Conservation (phyloP, 2,888 invertebrate species). For the Dolomedes plantarius region DNA sequence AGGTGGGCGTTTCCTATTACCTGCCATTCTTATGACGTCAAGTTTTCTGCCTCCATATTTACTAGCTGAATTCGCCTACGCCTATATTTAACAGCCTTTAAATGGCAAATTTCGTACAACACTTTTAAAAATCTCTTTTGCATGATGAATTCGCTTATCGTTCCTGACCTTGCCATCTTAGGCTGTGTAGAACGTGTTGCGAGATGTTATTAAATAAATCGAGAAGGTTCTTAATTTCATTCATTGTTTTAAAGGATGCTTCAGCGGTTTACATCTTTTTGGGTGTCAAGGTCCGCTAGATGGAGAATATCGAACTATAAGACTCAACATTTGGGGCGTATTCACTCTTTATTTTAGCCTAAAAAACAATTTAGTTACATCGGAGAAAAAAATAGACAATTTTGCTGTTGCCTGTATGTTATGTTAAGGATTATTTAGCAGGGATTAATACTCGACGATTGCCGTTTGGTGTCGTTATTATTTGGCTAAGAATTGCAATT, state of each 20-base stretch:
- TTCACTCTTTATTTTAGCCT: too few species aligned
- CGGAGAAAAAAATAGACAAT: too few species aligned
- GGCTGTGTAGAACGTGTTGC: background rate
- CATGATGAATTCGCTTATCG: background rate
- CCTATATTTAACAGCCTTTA: background rate
- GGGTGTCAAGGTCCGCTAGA: too few species aligned
- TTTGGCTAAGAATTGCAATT: too few species aligned
- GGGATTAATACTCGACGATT: too few species aligned
- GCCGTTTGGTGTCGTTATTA: too few species aligned
- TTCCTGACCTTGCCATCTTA: background rate
- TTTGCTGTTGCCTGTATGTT: too few species aligned
- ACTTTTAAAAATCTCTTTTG: background rate
- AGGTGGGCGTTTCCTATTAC: background rate
- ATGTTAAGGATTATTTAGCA: too few species aligned
- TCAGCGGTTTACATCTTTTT: background rate
- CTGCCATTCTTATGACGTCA: slow-evolving; percentile 1
- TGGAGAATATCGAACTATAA: too few species aligned
- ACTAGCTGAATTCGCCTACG: background rate
- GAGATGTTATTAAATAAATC: background rate
- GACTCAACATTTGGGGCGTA: too few species aligned
- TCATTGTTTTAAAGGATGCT: too few species aligned
- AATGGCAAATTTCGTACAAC: background rate
- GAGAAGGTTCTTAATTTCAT: background rate
- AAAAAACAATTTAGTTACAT: too few species aligned
- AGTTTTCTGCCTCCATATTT: background rate